These are phyloP conservation scores for Reinhardtius hippoglossoides DNA, from an alignment of 2,113 vertebrate species.

Conservation along the genomic window DNA sequence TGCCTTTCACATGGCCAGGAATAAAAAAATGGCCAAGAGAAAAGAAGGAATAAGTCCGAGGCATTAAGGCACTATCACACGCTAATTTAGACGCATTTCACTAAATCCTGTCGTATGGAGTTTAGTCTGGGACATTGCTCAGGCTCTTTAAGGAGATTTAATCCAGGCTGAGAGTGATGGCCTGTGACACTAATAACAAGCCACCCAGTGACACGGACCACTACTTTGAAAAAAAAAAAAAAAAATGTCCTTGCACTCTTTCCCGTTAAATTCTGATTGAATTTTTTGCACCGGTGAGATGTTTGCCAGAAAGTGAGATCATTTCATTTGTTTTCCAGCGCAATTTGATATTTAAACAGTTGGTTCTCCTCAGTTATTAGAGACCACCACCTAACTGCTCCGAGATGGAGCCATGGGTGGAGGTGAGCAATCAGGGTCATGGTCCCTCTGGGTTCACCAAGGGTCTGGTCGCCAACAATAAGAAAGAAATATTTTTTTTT, in stretches of 20 bases:
- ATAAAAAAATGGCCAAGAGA: background rate
- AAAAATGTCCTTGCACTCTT: constrained; percentile 6
- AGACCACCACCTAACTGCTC: constrained; percentile 6
- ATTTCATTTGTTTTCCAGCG: constrained; percentile 31
- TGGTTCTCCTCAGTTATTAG: background rate
- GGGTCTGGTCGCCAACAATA: constrained; percentile 18
- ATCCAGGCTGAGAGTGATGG: constrained; percentile 73
- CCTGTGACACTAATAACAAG: constrained; percentile 74
- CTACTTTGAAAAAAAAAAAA: constrained; percentile 9
- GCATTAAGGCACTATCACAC: constrained; percentile 76
- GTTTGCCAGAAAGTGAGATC: constrained; percentile 32
- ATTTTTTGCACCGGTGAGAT: background rate
- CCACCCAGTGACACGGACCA: constrained; percentile 67
- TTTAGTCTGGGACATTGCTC: constrained; percentile 67
- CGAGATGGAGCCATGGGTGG: constrained; percentile 25
- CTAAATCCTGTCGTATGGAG: constrained; percentile 61
- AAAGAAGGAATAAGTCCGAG: constrained; percentile 33
- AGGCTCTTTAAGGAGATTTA: constrained; percentile 64
- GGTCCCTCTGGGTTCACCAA: constrained; percentile 26
- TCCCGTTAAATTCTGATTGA: constrained; percentile 7
- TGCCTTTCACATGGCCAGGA: constrained; percentile 42
- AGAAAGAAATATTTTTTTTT: constrained; percentile 19
- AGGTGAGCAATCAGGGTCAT: constrained; percentile 25
- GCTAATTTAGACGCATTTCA: constrained; percentile 75
- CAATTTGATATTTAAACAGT: constrained; percentile 28